phyloP scores from a whole-genome alignment of 1,140 invertebrate genomes.

The Eurosta solidaginis region DNA sequence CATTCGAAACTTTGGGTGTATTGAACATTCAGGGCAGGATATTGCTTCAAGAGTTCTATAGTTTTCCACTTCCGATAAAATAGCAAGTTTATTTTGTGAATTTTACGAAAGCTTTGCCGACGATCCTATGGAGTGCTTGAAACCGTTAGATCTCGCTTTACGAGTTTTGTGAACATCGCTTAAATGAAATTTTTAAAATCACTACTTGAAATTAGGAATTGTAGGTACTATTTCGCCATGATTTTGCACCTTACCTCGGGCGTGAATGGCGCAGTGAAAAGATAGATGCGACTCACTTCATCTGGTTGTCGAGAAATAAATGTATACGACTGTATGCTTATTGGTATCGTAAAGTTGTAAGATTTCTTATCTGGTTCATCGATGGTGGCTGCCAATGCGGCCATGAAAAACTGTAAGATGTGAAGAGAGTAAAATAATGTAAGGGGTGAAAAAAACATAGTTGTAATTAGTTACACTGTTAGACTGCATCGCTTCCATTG shows the following conservation, averaged over 20 bases:
- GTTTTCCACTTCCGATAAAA: too few species aligned
- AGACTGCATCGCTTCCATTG: slow-evolving; percentile 37
- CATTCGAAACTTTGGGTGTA: too few species aligned
- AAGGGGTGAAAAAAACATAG: neutral
- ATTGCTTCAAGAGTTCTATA: too few species aligned
- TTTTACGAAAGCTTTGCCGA: too few species aligned
- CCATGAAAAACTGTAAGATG: slow-evolving; percentile 68
- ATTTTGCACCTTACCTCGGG: slow-evolving; percentile 69
- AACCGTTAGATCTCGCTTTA: too few species aligned
- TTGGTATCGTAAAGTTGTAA: slow-evolving; percentile 79
- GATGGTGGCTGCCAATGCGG: slow-evolving; percentile 73
- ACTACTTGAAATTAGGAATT: neutral
- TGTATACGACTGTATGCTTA: slow-evolving; percentile 79
- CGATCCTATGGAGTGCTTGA: too few species aligned
- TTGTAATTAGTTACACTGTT: slow-evolving; percentile 35
- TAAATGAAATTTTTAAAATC: neutral
- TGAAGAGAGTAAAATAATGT: neutral
- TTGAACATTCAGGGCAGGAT: too few species aligned
- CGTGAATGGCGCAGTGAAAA: slow-evolving; percentile 86
- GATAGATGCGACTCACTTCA: slow-evolving; percentile 75
- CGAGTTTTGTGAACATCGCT: too few species aligned
- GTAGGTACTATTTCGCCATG: neutral
- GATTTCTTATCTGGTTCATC: slow-evolving; percentile 65
- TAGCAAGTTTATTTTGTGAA: too few species aligned
- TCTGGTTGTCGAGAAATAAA: slow-evolving; percentile 76